A percentile compares a stretch with the other conserved stretches of the same genome.
Conservation (phyloP, 2,888 invertebrate genomes). For the Ptycholaimellus sp. region DNA sequence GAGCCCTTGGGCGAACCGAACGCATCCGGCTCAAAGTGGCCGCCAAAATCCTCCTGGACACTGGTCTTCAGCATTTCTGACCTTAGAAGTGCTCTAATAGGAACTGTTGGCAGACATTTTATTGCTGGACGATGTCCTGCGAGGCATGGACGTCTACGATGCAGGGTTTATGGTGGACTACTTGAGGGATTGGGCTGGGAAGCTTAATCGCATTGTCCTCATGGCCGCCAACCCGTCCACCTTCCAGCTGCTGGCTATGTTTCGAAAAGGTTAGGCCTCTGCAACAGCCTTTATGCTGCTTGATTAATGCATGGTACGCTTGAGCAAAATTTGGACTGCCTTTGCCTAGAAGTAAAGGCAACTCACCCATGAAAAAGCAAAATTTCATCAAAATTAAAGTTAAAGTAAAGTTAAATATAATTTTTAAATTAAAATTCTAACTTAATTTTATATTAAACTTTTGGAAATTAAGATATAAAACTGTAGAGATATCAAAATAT, state of each 20-base stretch:
- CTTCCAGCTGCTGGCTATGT: constrained; percentile 80
- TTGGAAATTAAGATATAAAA: not conserved
- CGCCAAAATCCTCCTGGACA: constrained; percentile 49
- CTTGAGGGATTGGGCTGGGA: constrained; percentile 60
- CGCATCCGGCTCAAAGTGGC: constrained; percentile 62
- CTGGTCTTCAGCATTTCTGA: constrained; percentile 15
- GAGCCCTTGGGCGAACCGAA: constrained; percentile 62
- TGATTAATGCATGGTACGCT: too few relatives aligned
- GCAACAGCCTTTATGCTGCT: too few relatives aligned
- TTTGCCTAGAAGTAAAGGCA: too few relatives aligned
- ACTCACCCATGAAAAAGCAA: too few relatives aligned
- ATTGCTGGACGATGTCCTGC: constrained; percentile 61
- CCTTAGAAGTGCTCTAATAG: not conserved
- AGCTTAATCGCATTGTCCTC: constrained; percentile 49
- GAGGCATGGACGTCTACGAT: constrained; percentile 76
- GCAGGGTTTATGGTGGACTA: constrained; percentile 83
- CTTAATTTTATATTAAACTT: not conserved
- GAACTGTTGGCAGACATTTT: constrained; percentile 39
- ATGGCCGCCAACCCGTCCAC: constrained; percentile 78
- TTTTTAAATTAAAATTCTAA: not conserved
- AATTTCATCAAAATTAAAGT: too few relatives aligned
- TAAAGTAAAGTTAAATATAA: too few relatives aligned
- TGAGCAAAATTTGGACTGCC: too few relatives aligned
- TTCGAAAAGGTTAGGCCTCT: constrained; percentile 40
- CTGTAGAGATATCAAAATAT: not conserved